Base-by-base conservation (phyloP, 2,888 invertebrate genomes). In the Cephalotes varians region DNA sequence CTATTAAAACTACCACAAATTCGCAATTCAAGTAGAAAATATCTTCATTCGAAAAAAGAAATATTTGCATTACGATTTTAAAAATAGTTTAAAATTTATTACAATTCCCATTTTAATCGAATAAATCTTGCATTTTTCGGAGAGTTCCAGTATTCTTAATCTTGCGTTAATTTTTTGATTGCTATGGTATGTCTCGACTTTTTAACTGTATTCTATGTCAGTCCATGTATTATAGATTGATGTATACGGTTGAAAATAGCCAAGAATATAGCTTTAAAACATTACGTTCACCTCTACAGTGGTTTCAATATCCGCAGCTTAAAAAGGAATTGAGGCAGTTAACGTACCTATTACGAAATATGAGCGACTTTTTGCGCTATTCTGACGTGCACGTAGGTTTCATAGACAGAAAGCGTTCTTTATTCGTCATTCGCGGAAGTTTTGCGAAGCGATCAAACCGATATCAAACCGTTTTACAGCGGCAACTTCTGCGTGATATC, bases 391-490 rank as follows among this genome's bases (percentile, higher is more conserved):
- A 31, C 54, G 28, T 40, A 67, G 69, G 44, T 77, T 56, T 77
- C 69, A 69, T 79, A 56, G 69, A 77, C 44, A 56, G 56, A 79
- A 79, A 5, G 18, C 56, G 65, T 65, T 76, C 69, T 69, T 79
- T 69, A 79, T 69, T 83, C 74, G 40, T 67, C 44, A 47, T 76
- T 62, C 76, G 67, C 25, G 37, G 28, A 71, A 84, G 69, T 71
- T 83, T 56, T 67, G 76, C 72, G 21, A 74, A 28, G 81, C 47
- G 62, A 65, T 79, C 69, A 71, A 69, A 12, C 15, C 40, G 21
- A 34, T 47, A 47, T 21, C 15, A 31, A 40, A 44, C 31, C 54
- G 31, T 69, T 77, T 79, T 71, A 79, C 28, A 28, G 18, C 25
- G n/a, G 56, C 44, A 77, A 69, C 77, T 69, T 67, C 31, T 15